These are phyloP conservation scores for Cantharis lateralis DNA, from an alignment of 2,888 invertebrate species.

Conservation along the genomic window DNA sequence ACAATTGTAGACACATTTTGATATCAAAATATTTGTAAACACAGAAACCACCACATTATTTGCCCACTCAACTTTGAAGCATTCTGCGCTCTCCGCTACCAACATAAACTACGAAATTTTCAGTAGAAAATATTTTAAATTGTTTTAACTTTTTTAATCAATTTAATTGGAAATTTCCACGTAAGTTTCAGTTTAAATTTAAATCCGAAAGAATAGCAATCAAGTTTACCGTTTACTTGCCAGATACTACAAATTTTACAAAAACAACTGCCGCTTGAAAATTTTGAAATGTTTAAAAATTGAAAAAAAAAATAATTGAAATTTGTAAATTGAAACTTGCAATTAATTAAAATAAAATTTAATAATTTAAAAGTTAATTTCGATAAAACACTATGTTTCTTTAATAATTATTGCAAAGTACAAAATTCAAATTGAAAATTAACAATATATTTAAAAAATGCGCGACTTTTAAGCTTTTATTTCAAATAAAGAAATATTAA, in stretches of 20 bases:
- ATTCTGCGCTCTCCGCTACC: conserved; percentile 7
- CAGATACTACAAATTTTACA: background rate
- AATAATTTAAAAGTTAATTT: background rate
- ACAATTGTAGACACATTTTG: conserved; percentile 4
- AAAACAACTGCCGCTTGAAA: background rate
- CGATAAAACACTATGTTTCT: too few species aligned
- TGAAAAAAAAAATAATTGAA: background rate
- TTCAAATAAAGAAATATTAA: background rate
- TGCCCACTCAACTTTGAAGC: conserved; percentile 12
- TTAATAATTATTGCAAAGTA: background rate
- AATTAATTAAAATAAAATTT: too few species aligned
- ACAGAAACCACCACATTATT: conserved; percentile 11
- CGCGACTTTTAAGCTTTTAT: background rate
- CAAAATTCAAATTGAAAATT: background rate
- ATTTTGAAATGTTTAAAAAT: background rate
- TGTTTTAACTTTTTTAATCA: background rate
- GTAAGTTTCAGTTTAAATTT: background rate
- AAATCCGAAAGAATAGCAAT: background rate
- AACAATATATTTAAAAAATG: background rate
- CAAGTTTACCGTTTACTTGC: background rate
- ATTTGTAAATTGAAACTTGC: background rate
- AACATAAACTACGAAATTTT: conserved; percentile 8
- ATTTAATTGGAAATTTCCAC: background rate
- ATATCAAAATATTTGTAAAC: conserved; percentile 13
- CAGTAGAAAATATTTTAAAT: background rate